Evolutionary conservation across 2,797 vertebrate genomes (phyloP).

Genomic region (Loriculus beryllinus): DNA sequence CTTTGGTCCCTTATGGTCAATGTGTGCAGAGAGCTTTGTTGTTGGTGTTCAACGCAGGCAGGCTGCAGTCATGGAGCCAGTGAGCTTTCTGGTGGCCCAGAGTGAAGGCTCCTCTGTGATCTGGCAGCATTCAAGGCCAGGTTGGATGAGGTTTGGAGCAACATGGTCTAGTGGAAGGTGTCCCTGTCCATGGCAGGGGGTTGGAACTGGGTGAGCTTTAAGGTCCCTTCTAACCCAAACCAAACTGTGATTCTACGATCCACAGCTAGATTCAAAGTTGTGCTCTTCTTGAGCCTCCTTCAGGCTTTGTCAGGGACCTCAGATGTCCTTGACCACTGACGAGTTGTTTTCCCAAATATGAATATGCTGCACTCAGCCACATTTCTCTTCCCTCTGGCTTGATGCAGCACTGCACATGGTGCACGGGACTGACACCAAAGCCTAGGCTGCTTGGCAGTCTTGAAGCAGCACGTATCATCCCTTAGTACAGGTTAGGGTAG

Average conservation of each 20-base stretch:
- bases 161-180: background rate
- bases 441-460: background rate
- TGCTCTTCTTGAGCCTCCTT: background rate
- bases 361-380: fast-evolving
- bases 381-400: background rate
- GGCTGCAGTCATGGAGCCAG: fast-evolving
- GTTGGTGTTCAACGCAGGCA: fast-evolving
- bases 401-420: fast-evolving
- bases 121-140: background rate
- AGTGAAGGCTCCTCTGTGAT: background rate
- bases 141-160: background rate
- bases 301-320: background rate
- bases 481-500: background rate
- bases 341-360: background rate
- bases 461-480: background rate
- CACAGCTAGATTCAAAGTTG: background rate
- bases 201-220: background rate
- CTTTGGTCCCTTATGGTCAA: fast-evolving
- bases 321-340: background rate
- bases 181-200: background rate
- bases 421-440: fast-evolving
- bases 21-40: background rate
- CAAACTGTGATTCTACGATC: background rate
- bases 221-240: background rate
- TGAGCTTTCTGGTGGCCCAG: background rate